phyloP scores from a whole-genome alignment of 2,888 invertebrate genomes.

The Tenthredo distinguenda region DNA sequence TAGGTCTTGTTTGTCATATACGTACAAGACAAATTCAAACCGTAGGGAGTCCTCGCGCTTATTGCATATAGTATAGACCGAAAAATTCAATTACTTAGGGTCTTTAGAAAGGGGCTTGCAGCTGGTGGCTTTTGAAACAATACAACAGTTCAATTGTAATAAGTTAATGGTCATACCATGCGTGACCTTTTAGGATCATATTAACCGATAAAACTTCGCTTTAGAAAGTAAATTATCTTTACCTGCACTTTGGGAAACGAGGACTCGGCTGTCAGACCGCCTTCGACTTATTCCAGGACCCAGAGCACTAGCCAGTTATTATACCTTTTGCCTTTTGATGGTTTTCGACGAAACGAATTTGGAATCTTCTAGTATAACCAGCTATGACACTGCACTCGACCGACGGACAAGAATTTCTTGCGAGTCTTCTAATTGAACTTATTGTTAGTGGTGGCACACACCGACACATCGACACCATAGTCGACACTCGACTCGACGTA shows the following conservation, averaged over 20 bases:
- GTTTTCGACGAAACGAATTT: constrained; percentile 24
- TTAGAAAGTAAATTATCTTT: constrained; percentile 14
- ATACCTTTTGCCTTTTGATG: background rate
- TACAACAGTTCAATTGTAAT: constrained; percentile 5
- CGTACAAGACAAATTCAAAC: background rate
- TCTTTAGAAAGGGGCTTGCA: background rate
- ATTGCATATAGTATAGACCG: background rate
- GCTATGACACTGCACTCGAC: background rate
- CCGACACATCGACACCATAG: background rate
- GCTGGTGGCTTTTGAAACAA: constrained; percentile 12
- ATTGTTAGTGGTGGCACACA: constrained; percentile 13
- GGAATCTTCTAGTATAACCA: background rate
- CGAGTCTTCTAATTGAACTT: constrained; percentile 20
- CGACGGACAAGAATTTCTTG: background rate
- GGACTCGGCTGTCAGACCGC: background rate
- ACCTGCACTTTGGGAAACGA: constrained; percentile 16
- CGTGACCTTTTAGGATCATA: constrained; percentile 10
- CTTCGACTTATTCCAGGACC: background rate
- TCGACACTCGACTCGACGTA: background rate
- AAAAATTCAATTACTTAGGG: constrained; percentile 12
- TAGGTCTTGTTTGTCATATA: background rate
- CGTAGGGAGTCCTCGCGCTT: background rate
- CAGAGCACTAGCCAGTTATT: background rate
- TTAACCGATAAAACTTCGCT: background rate
- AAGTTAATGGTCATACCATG: background rate